Conservation (phyloP, 1,140 invertebrate genomes). For the Ostrea denselamellosa region DNA sequence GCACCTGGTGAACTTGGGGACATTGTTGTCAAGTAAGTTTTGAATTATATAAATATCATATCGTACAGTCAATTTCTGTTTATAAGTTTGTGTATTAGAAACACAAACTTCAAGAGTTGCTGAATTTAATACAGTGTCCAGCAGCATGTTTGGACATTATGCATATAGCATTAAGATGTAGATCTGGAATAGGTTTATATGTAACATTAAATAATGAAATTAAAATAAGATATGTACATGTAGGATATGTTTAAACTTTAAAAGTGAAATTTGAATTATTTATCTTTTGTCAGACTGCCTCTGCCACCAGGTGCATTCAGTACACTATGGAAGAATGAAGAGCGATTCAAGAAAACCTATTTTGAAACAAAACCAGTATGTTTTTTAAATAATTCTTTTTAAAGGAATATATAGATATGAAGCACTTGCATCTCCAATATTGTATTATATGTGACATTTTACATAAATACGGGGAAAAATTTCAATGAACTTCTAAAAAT, state of each 20-base stretch:
- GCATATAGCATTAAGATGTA: too few relatives aligned
- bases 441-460: too few relatives aligned
- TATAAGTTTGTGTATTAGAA: too few relatives aligned
- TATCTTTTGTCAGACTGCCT: slow-evolving; percentile 81
- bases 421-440: too few relatives aligned
- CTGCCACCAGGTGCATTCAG: slow-evolving; percentile 92
- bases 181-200: background rate
- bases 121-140: too few relatives aligned
- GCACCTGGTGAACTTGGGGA: slow-evolving; percentile 87
- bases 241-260: background rate
- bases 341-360: slow-evolving; percentile 86
- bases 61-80: too few relatives aligned
- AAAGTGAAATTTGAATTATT: background rate
- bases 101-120: too few relatives aligned
- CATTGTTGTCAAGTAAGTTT: slow-evolving; percentile 86
- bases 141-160: too few relatives aligned
- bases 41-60: too few relatives aligned
- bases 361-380: slow-evolving; percentile 65
- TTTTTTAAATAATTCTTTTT: background rate
- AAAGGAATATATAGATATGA: too few relatives aligned
- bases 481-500: too few relatives aligned
- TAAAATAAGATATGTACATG: background rate
- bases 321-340: slow-evolving; percentile 89
- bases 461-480: too few relatives aligned
- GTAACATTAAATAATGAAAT: background rate